Conservation (phyloP, 2,113 vertebrate genomes). For the Halcyon malimbica region DNA sequence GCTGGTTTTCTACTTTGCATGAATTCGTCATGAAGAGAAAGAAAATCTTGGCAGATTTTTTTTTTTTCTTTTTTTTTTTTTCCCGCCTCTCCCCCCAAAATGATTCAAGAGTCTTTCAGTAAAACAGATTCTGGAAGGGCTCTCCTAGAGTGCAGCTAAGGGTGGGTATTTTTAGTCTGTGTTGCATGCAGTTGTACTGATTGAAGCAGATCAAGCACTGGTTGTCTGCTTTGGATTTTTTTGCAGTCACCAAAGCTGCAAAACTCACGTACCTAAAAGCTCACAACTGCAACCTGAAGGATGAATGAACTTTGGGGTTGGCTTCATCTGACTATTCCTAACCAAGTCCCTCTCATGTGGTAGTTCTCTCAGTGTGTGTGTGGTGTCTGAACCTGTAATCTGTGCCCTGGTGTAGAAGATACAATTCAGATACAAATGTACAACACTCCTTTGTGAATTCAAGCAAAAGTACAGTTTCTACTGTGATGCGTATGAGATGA, state of each 20-base stretch:
- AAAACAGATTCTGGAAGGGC: neutral
- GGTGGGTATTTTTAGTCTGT: neutral
- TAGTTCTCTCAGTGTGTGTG: neutral
- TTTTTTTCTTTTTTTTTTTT: neutral
- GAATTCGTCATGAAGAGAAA: neutral
- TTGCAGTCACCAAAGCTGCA: neutral
- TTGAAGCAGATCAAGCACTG: neutral
- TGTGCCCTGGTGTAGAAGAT: neutral
- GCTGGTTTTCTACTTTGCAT: neutral
- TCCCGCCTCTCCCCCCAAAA: fast-evolving
- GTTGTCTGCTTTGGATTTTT: neutral
- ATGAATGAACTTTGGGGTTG: neutral
- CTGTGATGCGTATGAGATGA: neutral
- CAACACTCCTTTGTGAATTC: neutral
- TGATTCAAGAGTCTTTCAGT: neutral
- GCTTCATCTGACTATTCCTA: neutral
- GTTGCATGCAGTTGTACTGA: fast-evolving
- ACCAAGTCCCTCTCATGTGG: fast-evolving
- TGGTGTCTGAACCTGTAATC: neutral
- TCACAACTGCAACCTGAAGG: neutral
- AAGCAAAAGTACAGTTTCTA: neutral
- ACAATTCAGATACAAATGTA: fast-evolving
- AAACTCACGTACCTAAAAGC: neutral
- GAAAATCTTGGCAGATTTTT: neutral
- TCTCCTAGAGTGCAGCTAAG: neutral